phyloP scores from a whole-genome alignment of 2,113 vertebrate genomes.

The Maccullochella peelii region DNA sequence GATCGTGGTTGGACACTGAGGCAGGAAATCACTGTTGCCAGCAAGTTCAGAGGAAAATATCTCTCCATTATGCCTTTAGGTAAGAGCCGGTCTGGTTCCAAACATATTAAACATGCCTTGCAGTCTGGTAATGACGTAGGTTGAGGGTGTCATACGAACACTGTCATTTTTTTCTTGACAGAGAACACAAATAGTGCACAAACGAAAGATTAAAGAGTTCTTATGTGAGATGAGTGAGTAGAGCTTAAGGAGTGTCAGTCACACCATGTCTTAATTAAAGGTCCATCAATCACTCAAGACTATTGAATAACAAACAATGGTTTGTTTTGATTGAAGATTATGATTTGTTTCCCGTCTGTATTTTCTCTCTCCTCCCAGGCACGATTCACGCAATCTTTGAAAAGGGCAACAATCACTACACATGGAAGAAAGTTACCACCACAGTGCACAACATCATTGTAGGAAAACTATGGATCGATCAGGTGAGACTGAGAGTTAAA shows the following conservation, averaged over 20 bases:
- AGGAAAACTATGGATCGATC: conserved; percentile 98
- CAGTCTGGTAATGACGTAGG: accelerated
- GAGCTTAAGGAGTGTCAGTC: background rate
- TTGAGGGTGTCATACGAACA: background rate
- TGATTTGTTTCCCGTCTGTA: accelerated
- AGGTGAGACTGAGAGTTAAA: conserved; percentile 84
- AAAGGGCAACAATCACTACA: conserved; percentile 93
- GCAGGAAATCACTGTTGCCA: conserved; percentile 97
- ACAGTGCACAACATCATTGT: conserved; percentile 99
- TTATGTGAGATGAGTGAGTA: background rate
- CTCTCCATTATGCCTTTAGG: conserved; percentile 97
- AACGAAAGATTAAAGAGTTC: background rate
- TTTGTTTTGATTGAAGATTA: background rate
- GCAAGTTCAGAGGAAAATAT: conserved; percentile 98
- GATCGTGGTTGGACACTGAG: conserved; percentile 93
- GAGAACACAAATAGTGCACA: background rate
- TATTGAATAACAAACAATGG: background rate
- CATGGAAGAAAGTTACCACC: conserved; percentile 98
- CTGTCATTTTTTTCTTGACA: background rate
- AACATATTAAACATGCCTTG: background rate
- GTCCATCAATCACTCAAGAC: accelerated
- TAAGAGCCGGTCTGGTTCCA: conserved; percentile 63
- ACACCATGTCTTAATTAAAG: background rate
- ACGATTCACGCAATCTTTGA: conserved; percentile 96
- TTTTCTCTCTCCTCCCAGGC: conserved; percentile 77